phyloP scores from a whole-genome alignment of 2,113 vertebrate species.

The human (Homo sapiens) region GRCh38 chr18:72257001-72257500 shows the following conservation, averaged over 20 bases:
- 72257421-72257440: neutral
- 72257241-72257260: neutral
- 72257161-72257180: accelerated
- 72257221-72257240: neutral
- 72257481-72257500: neutral
- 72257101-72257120: neutral
- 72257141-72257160: too few relatives aligned
- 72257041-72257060: neutral
- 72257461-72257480: neutral
- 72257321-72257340: neutral
- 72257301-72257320: neutral
- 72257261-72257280: neutral
- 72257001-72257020: neutral
- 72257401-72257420: neutral
- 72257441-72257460: neutral
- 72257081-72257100: neutral
- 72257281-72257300: neutral
- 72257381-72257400: neutral
- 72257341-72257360: neutral
- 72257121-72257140: neutral
- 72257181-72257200: neutral
- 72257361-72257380: neutral
- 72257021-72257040: neutral
- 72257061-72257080: neutral
- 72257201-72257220: neutral